Percentiles rank a stretch among this genome's conserved stretches.
Conservation (phyloP, 2,888 invertebrate genomes). For the Aplocera efformata region DNA sequence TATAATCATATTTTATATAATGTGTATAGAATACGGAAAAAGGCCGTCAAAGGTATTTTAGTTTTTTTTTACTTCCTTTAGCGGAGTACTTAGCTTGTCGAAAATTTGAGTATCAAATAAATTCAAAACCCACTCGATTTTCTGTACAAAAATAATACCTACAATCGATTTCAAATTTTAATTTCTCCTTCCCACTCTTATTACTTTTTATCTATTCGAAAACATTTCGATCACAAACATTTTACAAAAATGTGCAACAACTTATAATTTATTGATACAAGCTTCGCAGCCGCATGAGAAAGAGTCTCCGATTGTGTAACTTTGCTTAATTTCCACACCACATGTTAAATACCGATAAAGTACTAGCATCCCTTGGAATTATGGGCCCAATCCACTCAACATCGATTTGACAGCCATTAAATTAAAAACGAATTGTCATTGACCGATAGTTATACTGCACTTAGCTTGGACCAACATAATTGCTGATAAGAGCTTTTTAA, state of each 20-base stretch:
- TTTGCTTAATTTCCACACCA: slow-evolving; percentile 28
- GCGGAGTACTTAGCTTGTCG: too few species aligned
- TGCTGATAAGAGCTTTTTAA: slow-evolving; percentile 56
- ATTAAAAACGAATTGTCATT: slow-evolving; percentile 65
- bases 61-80: too few species aligned
- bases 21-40: too few species aligned
- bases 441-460: slow-evolving; percentile 54
- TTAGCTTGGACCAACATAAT: slow-evolving; percentile 54
- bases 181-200: too few species aligned
- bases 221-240: slow-evolving; percentile 1
- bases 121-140: too few species aligned
- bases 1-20: too few species aligned
- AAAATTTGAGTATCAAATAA: too few species aligned
- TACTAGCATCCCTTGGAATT: slow-evolving; percentile 32
- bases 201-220: background rate
- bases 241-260: slow-evolving; percentile 8
- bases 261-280: slow-evolving; percentile 18
- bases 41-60: too few species aligned
- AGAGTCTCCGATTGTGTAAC: slow-evolving; percentile 25
- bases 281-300: slow-evolving; percentile 22
- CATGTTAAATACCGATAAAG: slow-evolving; percentile 37
- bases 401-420: slow-evolving; percentile 57
- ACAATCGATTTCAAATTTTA: too few species aligned
- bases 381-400: slow-evolving; percentile 40
- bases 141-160: too few species aligned